These are phyloP conservation scores for Netelia virgata DNA, from an alignment of 2,888 invertebrate species.

Conservation along the genomic window DNA sequence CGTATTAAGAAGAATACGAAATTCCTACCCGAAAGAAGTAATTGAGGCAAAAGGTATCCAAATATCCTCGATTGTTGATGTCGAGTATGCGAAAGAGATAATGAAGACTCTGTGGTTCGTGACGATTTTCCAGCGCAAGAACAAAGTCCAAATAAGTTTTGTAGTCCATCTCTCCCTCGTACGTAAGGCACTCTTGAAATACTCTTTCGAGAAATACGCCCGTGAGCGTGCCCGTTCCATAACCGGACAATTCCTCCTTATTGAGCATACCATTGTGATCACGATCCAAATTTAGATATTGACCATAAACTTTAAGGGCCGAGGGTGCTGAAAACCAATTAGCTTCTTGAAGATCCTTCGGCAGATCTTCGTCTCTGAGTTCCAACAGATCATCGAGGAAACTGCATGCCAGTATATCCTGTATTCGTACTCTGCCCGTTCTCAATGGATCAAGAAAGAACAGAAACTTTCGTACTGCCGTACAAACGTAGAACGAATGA, in stretches of 20 bases:
- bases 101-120: slow-evolving; percentile 95
- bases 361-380: slow-evolving; percentile 93
- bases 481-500: slow-evolving; percentile 98
- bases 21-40: slow-evolving; percentile 93
- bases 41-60: slow-evolving; percentile 96
- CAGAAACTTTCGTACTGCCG: slow-evolving; percentile 97
- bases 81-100: slow-evolving; percentile 97
- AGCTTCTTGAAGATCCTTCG: slow-evolving; percentile 93
- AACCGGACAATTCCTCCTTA: slow-evolving; percentile 95
- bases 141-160: slow-evolving; percentile 98
- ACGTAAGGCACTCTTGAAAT: slow-evolving; percentile 97
- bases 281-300: slow-evolving; percentile 96
- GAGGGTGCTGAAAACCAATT: slow-evolving; percentile 97
- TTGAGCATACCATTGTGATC: slow-evolving; percentile 99
- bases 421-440: slow-evolving; percentile 95
- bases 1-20: not conserved
- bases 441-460: slow-evolving; percentile 97
- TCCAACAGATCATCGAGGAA: slow-evolving; percentile 96
- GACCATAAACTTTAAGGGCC: slow-evolving; percentile 95
- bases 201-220: slow-evolving; percentile 96
- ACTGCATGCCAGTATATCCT: slow-evolving; percentile 96
- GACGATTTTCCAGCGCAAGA: slow-evolving; percentile 95
- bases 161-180: slow-evolving; percentile 98
- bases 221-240: slow-evolving; percentile 96
- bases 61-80: slow-evolving; percentile 93